phyloP scores from a whole-genome alignment of 1,140 invertebrate species.

The Neodiprion fabricii region DNA sequence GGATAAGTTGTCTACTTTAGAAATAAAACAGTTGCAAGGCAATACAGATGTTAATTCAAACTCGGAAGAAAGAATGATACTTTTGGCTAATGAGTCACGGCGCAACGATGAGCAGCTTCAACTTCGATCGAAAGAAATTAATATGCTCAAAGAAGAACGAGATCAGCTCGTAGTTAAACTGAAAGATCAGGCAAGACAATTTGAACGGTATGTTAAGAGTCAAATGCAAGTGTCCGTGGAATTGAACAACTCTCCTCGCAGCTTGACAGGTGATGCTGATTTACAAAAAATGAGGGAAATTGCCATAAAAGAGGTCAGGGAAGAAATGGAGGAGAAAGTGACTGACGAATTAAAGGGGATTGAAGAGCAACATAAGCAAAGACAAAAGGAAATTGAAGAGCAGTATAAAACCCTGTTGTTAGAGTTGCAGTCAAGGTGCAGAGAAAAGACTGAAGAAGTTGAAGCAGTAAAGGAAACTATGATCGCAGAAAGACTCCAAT shows the following conservation, averaged over 20 bases:
- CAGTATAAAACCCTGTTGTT: constrained; percentile 43
- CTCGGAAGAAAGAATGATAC: constrained; percentile 42
- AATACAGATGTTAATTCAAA: constrained; percentile 34
- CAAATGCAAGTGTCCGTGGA: constrained; percentile 51
- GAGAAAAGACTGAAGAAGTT: constrained; percentile 46
- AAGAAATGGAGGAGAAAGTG: constrained; percentile 53
- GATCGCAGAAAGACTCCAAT: constrained; percentile 43
- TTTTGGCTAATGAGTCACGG: constrained; percentile 46
- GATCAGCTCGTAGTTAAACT: constrained; percentile 47
- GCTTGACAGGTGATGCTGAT: constrained; percentile 38
- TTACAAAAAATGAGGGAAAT: constrained; percentile 50
- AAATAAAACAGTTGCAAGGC: constrained; percentile 39
- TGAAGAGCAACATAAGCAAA: constrained; percentile 40
- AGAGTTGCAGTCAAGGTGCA: constrained; percentile 41
- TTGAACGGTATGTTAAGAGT: constrained; percentile 51
- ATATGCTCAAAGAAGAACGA: constrained; percentile 49
- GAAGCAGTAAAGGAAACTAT: constrained; percentile 39
- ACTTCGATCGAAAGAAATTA: constrained; percentile 41
- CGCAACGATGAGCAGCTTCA: constrained; percentile 41
- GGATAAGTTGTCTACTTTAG: constrained; percentile 44
- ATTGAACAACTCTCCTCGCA: constrained; percentile 47
- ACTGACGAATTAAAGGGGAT: constrained; percentile 46
- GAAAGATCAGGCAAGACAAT: constrained; percentile 52
- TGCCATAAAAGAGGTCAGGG: constrained; percentile 45
- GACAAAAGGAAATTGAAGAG: constrained; percentile 43